Evolutionary conservation across 1,140 invertebrate genomes (phyloP), one percentile per base, ranked within the genome.

Genomic region (Pinna nobilis): DNA sequence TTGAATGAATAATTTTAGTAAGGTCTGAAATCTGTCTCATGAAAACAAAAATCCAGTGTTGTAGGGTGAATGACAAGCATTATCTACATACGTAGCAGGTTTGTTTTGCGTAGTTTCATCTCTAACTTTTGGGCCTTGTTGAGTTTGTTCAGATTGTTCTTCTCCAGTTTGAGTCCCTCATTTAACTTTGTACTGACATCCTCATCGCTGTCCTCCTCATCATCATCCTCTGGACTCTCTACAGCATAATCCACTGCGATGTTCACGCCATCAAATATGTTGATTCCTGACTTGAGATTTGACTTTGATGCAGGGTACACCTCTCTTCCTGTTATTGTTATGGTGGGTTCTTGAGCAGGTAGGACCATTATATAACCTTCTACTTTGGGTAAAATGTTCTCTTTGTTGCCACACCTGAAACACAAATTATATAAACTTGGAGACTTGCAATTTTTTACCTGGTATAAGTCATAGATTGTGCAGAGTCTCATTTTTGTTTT

Each of bases 281-380:
- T 90, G 7, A 96, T 93, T 1, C 95, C 95, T 67, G 94, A 89
- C 72, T 94, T 91, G 89, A 97, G 96, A 84, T 96, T 94, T 30
- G 94, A 92, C 85, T 96, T 96, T 84, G 95, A 94, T n/a, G 94
- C 89, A 1, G 94, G 94, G 57, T 95, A 91, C 86, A 96, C 95
- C 33, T 92, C 92, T 23, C 72, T 76, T 32, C 95, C 96, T 86
- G 94, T 94, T 60, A 97, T 92, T 20, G 93, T 92, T 77, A 97
- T 95, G 60, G 92, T 93, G 15, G 95, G 95, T 73, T 94, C 93
- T 79, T 94, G 94, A 6, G 95, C 94, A 78, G 94, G 93, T 71
- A 96, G 89, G 6, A 97, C 95, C 91, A 96, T 95, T 13, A 97
- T 92, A 88, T 95, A 96, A 7, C 94, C 94, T 84, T 96, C 94